These are phyloP conservation scores for Sogatella furcifera DNA, from an alignment of 1,140 invertebrate genomes.

Conservation along the genomic window DNA sequence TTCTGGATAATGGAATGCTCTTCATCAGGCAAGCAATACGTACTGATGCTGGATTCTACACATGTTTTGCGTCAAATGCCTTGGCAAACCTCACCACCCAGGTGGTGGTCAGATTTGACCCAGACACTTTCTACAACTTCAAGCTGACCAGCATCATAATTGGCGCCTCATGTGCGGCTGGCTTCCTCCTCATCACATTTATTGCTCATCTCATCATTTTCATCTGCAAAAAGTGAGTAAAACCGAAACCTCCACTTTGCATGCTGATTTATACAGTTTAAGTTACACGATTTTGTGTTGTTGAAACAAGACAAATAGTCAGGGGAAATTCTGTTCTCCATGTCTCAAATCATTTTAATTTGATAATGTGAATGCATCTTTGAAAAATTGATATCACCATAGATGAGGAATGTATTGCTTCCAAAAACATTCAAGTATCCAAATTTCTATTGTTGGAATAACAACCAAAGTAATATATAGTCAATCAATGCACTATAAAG, in stretches of 20 bases:
- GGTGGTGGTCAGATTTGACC: constrained; percentile 65
- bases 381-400: too few relatives aligned
- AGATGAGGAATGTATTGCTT: too few relatives aligned
- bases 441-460: too few relatives aligned
- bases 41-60: constrained; percentile 76
- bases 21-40: constrained; percentile 51
- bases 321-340: too few relatives aligned
- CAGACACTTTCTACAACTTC: constrained; percentile 66
- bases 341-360: too few relatives aligned
- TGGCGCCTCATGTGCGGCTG: constrained; percentile 62
- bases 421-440: too few relatives aligned
- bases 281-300: too few relatives aligned
- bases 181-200: constrained; percentile 68
- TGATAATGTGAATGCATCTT: too few relatives aligned
- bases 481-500: too few relatives aligned
- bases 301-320: too few relatives aligned
- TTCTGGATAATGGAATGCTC: constrained; percentile 57
- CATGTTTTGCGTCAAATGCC: constrained; percentile 75
- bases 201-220: constrained; percentile 60
- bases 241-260: constrained; percentile 1
- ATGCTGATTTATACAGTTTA: too few relatives aligned
- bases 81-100: constrained; percentile 61
- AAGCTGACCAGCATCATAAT: constrained; percentile 74
- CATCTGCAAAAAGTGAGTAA: constrained; percentile 55
- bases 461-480: too few relatives aligned